These are phyloP conservation scores for Phymastichus coffea DNA, from an alignment of 1,140 invertebrate genomes.

Conservation along the genomic window DNA sequence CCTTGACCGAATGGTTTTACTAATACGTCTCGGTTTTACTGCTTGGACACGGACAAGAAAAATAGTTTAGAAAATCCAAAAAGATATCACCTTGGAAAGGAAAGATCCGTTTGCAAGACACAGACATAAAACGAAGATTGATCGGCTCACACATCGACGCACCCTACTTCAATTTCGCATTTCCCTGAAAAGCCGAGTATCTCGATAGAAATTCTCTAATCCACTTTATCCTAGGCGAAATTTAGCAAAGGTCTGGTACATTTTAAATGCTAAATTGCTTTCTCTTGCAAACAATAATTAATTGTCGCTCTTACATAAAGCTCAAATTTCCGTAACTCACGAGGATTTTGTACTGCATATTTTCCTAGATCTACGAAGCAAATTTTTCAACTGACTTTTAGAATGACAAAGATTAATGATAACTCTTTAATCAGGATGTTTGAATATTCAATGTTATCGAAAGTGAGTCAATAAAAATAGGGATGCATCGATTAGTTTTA, in stretches of 20 bases:
- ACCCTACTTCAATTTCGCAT: neutral
- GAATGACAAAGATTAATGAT: too few species aligned
- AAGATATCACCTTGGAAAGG: neutral
- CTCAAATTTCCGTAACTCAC: neutral
- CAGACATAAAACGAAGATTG: constrained; percentile 8
- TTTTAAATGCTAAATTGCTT: neutral
- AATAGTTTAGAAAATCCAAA: neutral
- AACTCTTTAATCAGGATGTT: too few species aligned
- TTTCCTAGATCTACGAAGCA: too few species aligned
- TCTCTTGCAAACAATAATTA: neutral
- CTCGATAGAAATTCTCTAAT: neutral
- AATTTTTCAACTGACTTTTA: too few species aligned
- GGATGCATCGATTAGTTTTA: too few species aligned
- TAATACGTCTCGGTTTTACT: neutral
- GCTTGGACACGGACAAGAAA: neutral
- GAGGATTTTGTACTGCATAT: too few species aligned
- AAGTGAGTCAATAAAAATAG: too few species aligned
- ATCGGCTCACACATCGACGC: neutral
- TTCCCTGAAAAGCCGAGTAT: neutral
- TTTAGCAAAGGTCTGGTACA: too few species aligned
- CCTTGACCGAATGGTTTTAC: too few species aligned
- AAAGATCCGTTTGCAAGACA: neutral
- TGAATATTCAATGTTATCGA: too few species aligned
- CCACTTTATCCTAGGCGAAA: neutral
- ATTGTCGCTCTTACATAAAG: neutral